Percentiles rank a stretch among this genome's conserved stretches.
phyloP scores from a whole-genome alignment of 1,140 invertebrate genomes.

The Tachypleus tridentatus region DNA sequence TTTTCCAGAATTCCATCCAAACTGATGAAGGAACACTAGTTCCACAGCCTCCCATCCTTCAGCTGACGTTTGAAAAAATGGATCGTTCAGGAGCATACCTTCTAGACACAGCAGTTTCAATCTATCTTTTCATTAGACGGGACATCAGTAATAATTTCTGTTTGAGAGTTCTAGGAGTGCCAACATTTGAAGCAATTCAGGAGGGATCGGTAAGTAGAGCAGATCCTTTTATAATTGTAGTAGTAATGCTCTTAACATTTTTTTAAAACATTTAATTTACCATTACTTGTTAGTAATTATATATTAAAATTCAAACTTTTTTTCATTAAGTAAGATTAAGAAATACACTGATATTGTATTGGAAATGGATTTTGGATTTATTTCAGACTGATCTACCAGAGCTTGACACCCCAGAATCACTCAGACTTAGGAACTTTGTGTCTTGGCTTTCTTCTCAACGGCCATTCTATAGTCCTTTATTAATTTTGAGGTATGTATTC shows the following conservation, averaged over 20 bases:
- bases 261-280: no score
- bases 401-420: constrained; percentile 58
- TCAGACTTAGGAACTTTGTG: constrained; percentile 65
- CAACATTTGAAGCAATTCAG: constrained; percentile 46
- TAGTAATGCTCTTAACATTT: no score
- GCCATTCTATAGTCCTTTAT: constrained; percentile 58
- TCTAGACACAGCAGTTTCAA: constrained; percentile 68
- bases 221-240: no score
- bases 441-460: constrained; percentile 70
- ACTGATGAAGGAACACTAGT: constrained; percentile 13
- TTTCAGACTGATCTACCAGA: constrained; percentile 59
- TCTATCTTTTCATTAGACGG: constrained; percentile 78
- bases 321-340: no score
- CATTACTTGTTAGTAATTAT: no score
- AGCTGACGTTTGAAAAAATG: constrained; percentile 54
- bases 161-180: constrained; percentile 53
- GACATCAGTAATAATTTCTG: constrained; percentile 62
- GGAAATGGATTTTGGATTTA: no score
- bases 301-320: no score
- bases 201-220: constrained; percentile 46
- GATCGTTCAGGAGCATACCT: constrained; percentile 85
- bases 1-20: no score
- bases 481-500: constrained; percentile 60
- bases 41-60: constrained; percentile 40
- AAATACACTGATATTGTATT: no score